A percentile compares a stretch with the other conserved stretches of the same genome.
Evolutionary conservation across 2,888 invertebrate genomes (phyloP).

Genomic region (Eristalis tenax): DNA sequence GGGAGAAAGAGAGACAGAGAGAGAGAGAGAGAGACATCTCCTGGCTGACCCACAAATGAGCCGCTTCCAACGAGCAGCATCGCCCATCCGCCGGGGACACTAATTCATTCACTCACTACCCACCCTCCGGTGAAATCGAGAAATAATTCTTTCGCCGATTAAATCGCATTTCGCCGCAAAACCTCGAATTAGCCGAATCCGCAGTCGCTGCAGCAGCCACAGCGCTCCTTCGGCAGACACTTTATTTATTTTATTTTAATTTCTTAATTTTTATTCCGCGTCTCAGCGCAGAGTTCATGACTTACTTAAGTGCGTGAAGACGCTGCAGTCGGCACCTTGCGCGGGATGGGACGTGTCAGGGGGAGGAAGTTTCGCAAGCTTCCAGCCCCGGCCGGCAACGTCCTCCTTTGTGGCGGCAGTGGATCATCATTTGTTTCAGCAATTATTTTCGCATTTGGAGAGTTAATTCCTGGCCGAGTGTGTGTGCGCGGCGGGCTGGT

Average conservation of each 20-base stretch:
- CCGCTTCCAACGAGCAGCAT: not conserved
- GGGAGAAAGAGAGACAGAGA: no score
- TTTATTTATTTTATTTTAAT: slow-evolving; percentile 68
- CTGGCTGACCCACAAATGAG: not conserved
- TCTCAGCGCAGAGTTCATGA: slow-evolving; percentile 44
- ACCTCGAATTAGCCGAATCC: slow-evolving; percentile 40
- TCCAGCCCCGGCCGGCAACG: not conserved
- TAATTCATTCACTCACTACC: not conserved
- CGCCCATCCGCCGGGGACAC: not conserved
- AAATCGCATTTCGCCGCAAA: slow-evolving; percentile 52
- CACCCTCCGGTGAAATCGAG: slow-evolving; percentile 31
- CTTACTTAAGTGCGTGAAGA: slow-evolving; percentile 62
- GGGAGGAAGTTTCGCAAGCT: not conserved
- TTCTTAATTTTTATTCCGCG: slow-evolving; percentile 60
- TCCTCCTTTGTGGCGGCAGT: slow-evolving; percentile 31
- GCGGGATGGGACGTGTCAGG: not conserved
- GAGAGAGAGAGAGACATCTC: no score
- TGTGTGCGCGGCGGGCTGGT: slow-evolving; percentile 8
- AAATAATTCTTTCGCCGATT: slow-evolving; percentile 58
- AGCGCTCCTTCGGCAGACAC: slow-evolving; percentile 24
- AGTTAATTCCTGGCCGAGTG: slow-evolving; percentile 73
- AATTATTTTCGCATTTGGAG: slow-evolving; percentile 81
- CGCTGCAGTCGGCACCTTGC: slow-evolving; percentile 18
- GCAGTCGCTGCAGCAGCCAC: slow-evolving; percentile 3
- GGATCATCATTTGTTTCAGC: slow-evolving; percentile 76